Evolutionary conservation across 2,888 invertebrate species (phyloP).

Genomic region (Macrophya alboannulata): DNA sequence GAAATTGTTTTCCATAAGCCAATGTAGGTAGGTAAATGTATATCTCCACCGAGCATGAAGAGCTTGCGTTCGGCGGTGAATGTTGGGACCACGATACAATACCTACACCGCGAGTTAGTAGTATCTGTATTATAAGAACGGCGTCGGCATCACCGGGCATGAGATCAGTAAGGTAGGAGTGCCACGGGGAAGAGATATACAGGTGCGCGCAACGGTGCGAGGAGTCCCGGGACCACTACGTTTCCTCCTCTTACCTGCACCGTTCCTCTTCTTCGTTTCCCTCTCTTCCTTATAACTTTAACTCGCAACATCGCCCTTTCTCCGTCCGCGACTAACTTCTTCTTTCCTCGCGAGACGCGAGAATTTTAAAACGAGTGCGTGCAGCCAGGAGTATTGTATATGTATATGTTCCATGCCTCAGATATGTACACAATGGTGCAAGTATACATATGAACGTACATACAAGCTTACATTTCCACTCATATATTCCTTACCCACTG

Average conservation of each 20-base stretch:
- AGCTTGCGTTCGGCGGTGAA: not conserved
- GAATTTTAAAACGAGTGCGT: constrained; percentile 48
- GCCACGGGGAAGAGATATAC: constrained; percentile 66
- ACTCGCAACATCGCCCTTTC: constrained; percentile 17
- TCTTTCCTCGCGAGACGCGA: constrained; percentile 31
- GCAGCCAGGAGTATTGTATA: not conserved
- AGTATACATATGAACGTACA: not conserved
- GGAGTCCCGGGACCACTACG: constrained; percentile 56
- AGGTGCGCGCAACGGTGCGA: constrained; percentile 66
- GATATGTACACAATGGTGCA: constrained; percentile 5
- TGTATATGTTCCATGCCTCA: not conserved
- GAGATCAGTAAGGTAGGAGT: constrained; percentile 72
- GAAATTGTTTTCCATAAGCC: not conserved
- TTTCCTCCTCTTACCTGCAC: constrained; percentile 57
- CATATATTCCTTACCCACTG: not conserved
- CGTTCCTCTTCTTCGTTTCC: constrained; percentile 56
- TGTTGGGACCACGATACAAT: not conserved
- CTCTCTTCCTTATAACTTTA: constrained; percentile 57
- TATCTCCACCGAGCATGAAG: not conserved
- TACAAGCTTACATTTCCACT: not conserved
- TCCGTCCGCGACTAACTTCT: constrained; percentile 30
- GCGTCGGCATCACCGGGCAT: constrained; percentile 49
- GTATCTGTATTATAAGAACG: not conserved
- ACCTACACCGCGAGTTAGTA: not conserved
- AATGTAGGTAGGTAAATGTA: not conserved